phyloP scores from a whole-genome alignment of 2,888 invertebrate species.

The Agrotis clavis region DNA sequence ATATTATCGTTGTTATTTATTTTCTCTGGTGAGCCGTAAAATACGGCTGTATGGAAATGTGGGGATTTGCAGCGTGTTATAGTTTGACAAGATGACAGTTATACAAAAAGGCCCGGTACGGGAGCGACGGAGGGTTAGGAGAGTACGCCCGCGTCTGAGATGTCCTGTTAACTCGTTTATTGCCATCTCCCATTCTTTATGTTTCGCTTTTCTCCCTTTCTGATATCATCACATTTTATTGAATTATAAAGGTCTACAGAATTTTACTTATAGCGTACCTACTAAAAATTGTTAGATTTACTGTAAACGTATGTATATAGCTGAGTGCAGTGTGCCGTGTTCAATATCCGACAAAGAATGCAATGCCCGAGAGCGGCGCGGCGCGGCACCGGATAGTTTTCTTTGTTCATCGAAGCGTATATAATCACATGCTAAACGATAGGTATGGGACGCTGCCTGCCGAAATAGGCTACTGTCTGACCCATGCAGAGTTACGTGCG shows the following conservation, averaged over 20 bases:
- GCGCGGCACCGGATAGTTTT: conserved; percentile 74
- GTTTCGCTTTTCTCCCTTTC: conserved; percentile 68
- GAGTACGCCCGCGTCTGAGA: conserved; percentile 64
- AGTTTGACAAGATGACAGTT: conserved; percentile 90
- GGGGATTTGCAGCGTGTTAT: conserved; percentile 85
- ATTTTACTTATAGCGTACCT: conserved; percentile 38
- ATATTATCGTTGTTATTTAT: conserved; percentile 90
- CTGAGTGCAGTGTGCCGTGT: conserved; percentile 37
- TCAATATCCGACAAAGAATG: conserved; percentile 78
- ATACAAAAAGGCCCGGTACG: conserved; percentile 75
- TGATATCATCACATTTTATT: conserved; percentile 72
- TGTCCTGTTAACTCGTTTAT: conserved; percentile 84
- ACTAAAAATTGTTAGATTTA: conserved; percentile 11
- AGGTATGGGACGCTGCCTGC: conserved; percentile 23
- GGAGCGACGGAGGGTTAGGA: conserved; percentile 57
- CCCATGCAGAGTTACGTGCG: neutral
- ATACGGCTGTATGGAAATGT: conserved; percentile 89
- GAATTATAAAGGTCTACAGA: conserved; percentile 67
- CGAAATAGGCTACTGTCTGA: conserved; percentile 1
- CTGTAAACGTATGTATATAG: neutral
- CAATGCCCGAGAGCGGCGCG: conserved; percentile 52
- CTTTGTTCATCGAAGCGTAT: conserved; percentile 82
- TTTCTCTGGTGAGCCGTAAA: conserved; percentile 88
- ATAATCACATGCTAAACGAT: conserved; percentile 80
- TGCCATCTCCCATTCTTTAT: conserved; percentile 77